phyloP scores from a whole-genome alignment of 2,888 invertebrate species.

The Petrolisthes cinctipes region DNA sequence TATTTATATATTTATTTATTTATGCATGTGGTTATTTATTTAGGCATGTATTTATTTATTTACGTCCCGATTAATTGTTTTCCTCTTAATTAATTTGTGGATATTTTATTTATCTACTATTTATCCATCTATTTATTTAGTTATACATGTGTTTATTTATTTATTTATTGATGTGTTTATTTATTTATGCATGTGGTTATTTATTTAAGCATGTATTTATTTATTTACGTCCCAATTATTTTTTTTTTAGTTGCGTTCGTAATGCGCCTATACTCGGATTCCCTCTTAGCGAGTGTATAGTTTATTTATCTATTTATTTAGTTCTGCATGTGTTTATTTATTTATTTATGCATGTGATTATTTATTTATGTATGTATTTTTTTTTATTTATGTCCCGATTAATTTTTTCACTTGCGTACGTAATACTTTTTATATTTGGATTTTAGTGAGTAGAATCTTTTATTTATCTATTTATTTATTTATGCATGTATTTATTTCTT shows the following conservation, averaged over 20 bases:
- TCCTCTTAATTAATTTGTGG: not conserved
- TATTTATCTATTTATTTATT: not conserved
- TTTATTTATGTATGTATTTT: not conserved
- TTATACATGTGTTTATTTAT: not conserved
- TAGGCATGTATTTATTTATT: not conserved
- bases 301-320: not conserved
- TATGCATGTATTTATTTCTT: not conserved
- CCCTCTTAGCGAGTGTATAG: conserved; percentile 55
- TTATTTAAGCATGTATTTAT: too few species aligned
- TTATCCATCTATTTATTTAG: not conserved
- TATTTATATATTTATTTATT: too few species aligned
- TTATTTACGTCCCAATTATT: not conserved
- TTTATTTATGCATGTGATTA: not conserved
- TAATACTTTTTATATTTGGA: conserved; percentile 23
- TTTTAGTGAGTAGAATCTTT: too few species aligned
- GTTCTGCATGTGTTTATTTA: not conserved
- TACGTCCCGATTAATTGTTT: not conserved
- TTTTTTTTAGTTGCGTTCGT: not conserved
- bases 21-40: not conserved
- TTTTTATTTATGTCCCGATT: not conserved
- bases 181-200: not conserved
- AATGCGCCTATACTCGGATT: conserved; percentile 58
- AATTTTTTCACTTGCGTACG: not conserved
- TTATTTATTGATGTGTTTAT: not conserved
- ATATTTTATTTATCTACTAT: not conserved